These are phyloP conservation scores for Ommatoiulus sabulosus DNA, from an alignment of 2,888 invertebrate species.

Conservation along the genomic window DNA sequence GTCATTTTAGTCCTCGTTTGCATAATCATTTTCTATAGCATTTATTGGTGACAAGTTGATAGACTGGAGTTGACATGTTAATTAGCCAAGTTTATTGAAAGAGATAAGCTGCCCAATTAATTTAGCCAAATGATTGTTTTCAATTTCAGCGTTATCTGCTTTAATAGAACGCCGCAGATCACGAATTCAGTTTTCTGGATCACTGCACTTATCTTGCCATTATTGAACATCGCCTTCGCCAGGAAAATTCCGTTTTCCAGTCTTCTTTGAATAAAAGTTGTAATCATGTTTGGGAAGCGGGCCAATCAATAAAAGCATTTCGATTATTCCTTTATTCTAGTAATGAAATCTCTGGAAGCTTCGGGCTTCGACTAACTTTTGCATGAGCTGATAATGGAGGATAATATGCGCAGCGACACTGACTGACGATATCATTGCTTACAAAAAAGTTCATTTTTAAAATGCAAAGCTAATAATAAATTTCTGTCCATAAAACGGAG, in stretches of 20 bases:
- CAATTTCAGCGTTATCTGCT: conserved; percentile 4
- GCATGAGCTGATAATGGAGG: conserved; percentile 29
- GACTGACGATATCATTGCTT: background rate
- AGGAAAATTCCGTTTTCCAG: background rate
- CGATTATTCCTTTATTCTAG: background rate
- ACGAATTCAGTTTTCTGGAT: conserved; percentile 2
- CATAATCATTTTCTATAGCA: background rate
- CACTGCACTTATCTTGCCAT: conserved; percentile 29
- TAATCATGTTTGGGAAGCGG: background rate
- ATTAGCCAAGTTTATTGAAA: background rate
- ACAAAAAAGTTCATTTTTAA: background rate
- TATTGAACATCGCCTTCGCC: background rate
- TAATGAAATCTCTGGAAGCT: conserved; percentile 6
- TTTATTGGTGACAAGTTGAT: background rate
- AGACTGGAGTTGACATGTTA: background rate
- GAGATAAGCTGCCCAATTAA: background rate
- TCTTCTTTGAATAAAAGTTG: background rate
- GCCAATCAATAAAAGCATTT: conserved; percentile 22
- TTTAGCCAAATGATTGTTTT: background rate
- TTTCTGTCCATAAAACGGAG: background rate
- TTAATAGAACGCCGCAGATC: background rate
- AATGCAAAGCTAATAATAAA: background rate
- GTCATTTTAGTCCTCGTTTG: background rate
- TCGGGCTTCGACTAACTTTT: background rate
- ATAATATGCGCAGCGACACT: background rate